These are phyloP conservation scores for Tachina lurida DNA, from an alignment of 2,888 invertebrate species.

Conservation along the genomic window DNA sequence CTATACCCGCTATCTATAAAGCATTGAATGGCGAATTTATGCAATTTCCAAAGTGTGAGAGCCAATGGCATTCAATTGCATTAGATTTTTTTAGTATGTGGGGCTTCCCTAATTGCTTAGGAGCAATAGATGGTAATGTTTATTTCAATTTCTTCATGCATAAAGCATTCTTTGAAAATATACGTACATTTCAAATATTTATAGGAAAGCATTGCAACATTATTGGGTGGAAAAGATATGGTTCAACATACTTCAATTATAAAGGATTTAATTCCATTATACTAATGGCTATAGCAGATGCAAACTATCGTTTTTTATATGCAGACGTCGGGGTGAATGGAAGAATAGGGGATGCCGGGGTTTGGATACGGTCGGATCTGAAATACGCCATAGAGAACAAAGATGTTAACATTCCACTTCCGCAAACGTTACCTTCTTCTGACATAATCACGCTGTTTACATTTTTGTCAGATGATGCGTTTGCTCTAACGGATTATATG, in stretches of 20 bases:
- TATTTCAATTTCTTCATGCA: background rate
- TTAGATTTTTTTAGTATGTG: conserved; percentile 22
- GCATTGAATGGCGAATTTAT: conserved; percentile 20
- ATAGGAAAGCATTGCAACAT: conserved; percentile 40
- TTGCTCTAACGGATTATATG: conserved; percentile 27
- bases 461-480: conserved; percentile 44
- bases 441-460: conserved; percentile 24
- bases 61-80: conserved; percentile 43
- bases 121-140: conserved; percentile 35
- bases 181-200: background rate
- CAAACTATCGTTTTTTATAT: conserved; percentile 39
- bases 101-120: conserved; percentile 48
- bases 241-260: conserved; percentile 42
- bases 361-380: conserved; percentile 41
- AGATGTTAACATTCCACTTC: conserved; percentile 18
- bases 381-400: conserved; percentile 36
- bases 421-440: conserved; percentile 28
- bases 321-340: conserved; percentile 43
- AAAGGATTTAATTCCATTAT: conserved; percentile 47
- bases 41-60: conserved; percentile 21
- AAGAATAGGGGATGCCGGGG: conserved; percentile 43
- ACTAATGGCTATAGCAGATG: conserved; percentile 39
- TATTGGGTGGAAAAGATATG: conserved; percentile 25
- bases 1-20: background rate
- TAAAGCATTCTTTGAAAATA: background rate